Evolutionary conservation across 2,797 vertebrate genomes (phyloP).

Genomic region (Poecilia picta): DNA sequence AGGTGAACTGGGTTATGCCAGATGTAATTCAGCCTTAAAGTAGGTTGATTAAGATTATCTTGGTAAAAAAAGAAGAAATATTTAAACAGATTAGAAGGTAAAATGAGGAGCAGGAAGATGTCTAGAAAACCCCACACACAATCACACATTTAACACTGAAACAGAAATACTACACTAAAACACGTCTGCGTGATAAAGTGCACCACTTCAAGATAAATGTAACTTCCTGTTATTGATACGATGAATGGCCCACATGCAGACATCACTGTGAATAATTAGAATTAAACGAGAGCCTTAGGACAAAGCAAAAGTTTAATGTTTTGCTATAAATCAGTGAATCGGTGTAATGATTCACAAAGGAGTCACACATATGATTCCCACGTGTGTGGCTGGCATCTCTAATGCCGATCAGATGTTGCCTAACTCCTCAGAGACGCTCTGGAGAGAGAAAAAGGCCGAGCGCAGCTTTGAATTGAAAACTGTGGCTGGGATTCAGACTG

Average conservation of each 20-base stretch:
- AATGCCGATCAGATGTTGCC: slow-evolving; percentile 52
- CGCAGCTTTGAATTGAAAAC: slow-evolving; percentile 30
- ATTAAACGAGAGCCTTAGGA: slow-evolving; percentile 22
- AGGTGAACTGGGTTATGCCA: background rate
- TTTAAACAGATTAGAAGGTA: slow-evolving; percentile 37
- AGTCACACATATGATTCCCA: slow-evolving; percentile 20
- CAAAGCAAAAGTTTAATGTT: slow-evolving; percentile 10
- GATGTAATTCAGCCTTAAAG: slow-evolving; percentile 64
- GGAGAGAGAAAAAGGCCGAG: slow-evolving; percentile 43
- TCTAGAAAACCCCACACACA: slow-evolving; percentile 27
- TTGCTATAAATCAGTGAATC: slow-evolving; percentile 28
- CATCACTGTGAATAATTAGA: slow-evolving; percentile 16
- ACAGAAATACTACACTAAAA: background rate
- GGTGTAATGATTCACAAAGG: slow-evolving; percentile 24
- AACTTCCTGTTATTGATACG: background rate
- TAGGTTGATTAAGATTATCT: slow-evolving; percentile 45
- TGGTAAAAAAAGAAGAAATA: slow-evolving; percentile 13
- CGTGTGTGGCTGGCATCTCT: slow-evolving; percentile 36
- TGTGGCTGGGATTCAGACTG: slow-evolving; percentile 19
- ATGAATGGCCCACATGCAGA: background rate
- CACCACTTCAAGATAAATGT: background rate
- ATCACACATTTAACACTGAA: slow-evolving; percentile 12
- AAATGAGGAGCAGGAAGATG: slow-evolving; percentile 30
- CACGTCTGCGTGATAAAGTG: background rate
- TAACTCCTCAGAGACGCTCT: slow-evolving; percentile 54